Evolutionary conservation across 2,113 vertebrate species (phyloP).

Genomic region (Sylvicapra grimmia): DNA sequence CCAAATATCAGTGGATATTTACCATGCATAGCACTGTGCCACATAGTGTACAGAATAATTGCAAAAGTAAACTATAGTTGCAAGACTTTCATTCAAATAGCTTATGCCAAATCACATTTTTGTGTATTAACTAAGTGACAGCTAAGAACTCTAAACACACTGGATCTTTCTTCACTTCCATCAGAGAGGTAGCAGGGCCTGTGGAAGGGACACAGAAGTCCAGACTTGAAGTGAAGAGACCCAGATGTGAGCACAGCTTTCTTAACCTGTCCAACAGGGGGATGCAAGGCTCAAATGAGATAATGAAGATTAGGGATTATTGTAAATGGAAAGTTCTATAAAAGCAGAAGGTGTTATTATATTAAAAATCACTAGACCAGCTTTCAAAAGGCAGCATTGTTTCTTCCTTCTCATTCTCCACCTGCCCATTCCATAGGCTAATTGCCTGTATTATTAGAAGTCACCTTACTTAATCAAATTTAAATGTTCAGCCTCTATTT

Average conservation of each 20-base stretch:
- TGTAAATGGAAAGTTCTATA: neutral
- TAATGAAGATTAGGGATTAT: neutral
- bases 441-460: slow-evolving; percentile 51
- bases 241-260: neutral
- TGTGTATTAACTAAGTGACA: neutral
- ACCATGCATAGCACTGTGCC: neutral
- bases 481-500: slow-evolving; percentile 45
- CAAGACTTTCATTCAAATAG: neutral
- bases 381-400: slow-evolving; percentile 48
- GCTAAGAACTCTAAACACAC: neutral
- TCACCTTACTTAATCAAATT: slow-evolving; percentile 59
- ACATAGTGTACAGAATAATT: neutral
- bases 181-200: neutral
- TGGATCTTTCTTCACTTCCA: neutral
- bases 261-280: neutral
- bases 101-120: neutral
- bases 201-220: neutral
- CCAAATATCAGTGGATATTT: neutral
- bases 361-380: slow-evolving; percentile 65
- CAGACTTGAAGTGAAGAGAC: neutral
- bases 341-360: slow-evolving; percentile 44
- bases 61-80: slow-evolving; percentile 2
- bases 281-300: neutral
- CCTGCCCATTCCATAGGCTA: slow-evolving; percentile 61
- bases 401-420: slow-evolving; percentile 58